Evolutionary conservation across 1,140 invertebrate genomes (phyloP), one percentile per base, ranked within the genome.

Genomic region (Rhagoletis pomonella): DNA sequence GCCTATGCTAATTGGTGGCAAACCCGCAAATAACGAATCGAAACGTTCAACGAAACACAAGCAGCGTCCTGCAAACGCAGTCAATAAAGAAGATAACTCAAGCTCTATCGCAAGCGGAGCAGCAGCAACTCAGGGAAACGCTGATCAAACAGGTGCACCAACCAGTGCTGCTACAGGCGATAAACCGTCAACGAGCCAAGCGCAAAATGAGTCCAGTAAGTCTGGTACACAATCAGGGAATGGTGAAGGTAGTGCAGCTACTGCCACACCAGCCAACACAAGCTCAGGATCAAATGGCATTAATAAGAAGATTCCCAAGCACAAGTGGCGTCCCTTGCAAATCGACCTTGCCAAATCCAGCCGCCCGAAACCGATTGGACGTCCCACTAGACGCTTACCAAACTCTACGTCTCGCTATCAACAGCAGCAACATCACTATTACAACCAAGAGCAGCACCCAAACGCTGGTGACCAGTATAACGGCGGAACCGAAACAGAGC

Each of bases 311-410:
- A 95, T 94, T 85, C 94, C 94, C 77, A 96, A 96, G 92, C 95
- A 96, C 89, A 96, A 96, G 93, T 97, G 96, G 96, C 95, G 96
- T 67, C 96, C 96, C 42, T 91, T 97, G 84, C 96, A 96, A 89
- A 96, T 97, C 87, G 96, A 96, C 89, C 89, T 96, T 88, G 91
- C 94, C 4, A 96, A 96, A 90, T 93, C 91, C 59, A 91, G 91
- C 89, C 91, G 93, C 55, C 89, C 91, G 62, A 92, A 93, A 87
- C 90, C 90, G 69, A 91, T 92, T 89, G 91, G 90, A 42, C 89
- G 91, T 55, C 87, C 91, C 87, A 90, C 89, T 88, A 89, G 91
- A 7, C 90, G 86, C 62, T 67, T 85, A 50, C 58, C 50, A 77
- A 60, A 50, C 42, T 55, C 87, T 58, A 17, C 85, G 59, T 67